These are phyloP conservation scores for Bolborhynchus lineola DNA, from an alignment of 2,113 vertebrate genomes.

Conservation along the genomic window DNA sequence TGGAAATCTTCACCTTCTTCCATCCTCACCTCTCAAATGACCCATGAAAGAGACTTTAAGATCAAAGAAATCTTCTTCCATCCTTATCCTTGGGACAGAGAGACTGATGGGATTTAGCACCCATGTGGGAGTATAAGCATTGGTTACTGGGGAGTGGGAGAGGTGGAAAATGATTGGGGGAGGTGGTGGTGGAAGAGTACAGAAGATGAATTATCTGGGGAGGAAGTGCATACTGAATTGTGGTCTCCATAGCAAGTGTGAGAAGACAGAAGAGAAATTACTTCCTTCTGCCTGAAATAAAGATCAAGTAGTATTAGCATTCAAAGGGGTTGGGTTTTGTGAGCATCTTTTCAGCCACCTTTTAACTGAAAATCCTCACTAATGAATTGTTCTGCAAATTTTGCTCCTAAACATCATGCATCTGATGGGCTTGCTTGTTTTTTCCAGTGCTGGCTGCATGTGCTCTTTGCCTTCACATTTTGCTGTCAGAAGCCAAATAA, in stretches of 20 bases:
- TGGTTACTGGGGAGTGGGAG: slow-evolving; percentile 28
- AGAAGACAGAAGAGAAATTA: slow-evolving; percentile 24
- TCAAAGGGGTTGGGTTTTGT: neutral
- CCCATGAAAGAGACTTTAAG: slow-evolving; percentile 61
- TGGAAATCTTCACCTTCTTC: slow-evolving; percentile 59
- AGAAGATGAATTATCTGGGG: slow-evolving; percentile 2
- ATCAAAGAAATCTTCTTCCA: slow-evolving; percentile 69
- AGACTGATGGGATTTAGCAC: slow-evolving; percentile 69
- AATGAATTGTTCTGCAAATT: slow-evolving; percentile 22
- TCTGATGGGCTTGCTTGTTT: neutral
- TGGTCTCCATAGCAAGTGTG: neutral
- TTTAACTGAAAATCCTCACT: slow-evolving; percentile 48
- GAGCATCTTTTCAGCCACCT: neutral
- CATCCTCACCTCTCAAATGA: slow-evolving; percentile 61
- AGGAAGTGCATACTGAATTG: neutral
- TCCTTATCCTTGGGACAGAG: slow-evolving; percentile 1
- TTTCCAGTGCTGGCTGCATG: neutral
- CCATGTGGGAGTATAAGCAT: slow-evolving; percentile 57
- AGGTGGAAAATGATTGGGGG: neutral
- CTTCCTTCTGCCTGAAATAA: slow-evolving; percentile 50
- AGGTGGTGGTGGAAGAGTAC: neutral
- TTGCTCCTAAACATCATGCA: neutral
- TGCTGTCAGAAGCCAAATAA: neutral
- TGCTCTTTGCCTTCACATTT: neutral
- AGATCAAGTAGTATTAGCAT: slow-evolving; percentile 36